These are phyloP conservation scores for Eudemis profundana DNA, from an alignment of 2,888 invertebrate species.

Conservation along the genomic window DNA sequence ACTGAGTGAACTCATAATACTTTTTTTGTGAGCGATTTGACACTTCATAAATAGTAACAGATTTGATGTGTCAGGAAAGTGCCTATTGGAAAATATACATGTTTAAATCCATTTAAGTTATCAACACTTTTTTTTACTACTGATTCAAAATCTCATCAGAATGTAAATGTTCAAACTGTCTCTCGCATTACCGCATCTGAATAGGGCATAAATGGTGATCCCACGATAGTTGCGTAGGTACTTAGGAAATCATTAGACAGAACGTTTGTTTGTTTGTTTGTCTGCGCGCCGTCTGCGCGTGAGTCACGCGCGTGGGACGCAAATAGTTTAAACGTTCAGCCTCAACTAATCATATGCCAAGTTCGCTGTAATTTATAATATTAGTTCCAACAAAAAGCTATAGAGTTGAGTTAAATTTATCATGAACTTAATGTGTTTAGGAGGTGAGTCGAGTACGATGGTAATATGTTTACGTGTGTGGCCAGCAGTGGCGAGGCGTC, in stretches of 20 bases:
- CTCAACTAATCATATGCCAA: constrained; percentile 15
- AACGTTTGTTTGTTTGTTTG: constrained; percentile 63
- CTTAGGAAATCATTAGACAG: constrained; percentile 52
- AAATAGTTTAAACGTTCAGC: constrained; percentile 47
- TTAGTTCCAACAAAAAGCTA: not conserved
- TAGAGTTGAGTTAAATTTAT: not conserved
- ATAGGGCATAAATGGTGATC: constrained; percentile 27
- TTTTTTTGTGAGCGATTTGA: too few relatives aligned
- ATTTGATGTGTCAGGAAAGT: too few relatives aligned
- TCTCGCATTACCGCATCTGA: not conserved
- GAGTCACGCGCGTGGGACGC: constrained; percentile 73
- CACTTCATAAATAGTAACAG: too few relatives aligned
- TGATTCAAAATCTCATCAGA: too few relatives aligned
- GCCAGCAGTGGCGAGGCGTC: not conserved
- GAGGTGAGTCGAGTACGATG: not conserved
- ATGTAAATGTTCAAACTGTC: not conserved
- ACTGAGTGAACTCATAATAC: too few relatives aligned
- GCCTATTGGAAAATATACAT: too few relatives aligned
- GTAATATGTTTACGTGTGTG: constrained; percentile 6
- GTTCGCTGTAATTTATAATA: constrained; percentile 19
- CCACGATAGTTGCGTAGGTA: constrained; percentile 37
- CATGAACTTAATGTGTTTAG: constrained; percentile 11
- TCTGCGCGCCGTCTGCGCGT: constrained; percentile 71
- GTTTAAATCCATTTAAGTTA: too few relatives aligned
- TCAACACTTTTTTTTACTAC: too few relatives aligned